These are phyloP conservation scores for Podarcis siculus DNA, from an alignment of 2,797 vertebrate genomes.

Conservation along the genomic window DNA sequence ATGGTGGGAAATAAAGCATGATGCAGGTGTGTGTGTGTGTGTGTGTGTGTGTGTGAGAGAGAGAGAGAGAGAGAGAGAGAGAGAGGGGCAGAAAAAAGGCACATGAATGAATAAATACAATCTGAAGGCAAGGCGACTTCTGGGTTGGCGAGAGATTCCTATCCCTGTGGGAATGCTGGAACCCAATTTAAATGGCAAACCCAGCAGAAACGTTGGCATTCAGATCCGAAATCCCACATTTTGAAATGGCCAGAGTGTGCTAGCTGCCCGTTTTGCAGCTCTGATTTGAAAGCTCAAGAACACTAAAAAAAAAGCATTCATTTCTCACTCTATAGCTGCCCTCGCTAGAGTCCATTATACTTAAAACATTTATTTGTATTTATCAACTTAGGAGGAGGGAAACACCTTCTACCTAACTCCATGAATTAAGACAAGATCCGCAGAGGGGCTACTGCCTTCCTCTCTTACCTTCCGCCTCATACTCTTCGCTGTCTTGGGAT, in stretches of 20 bases:
- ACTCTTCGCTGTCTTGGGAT: constrained; percentile 77
- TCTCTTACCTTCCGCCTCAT: constrained; percentile 82
- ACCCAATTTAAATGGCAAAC: background rate
- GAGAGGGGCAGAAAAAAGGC: too few relatives aligned
- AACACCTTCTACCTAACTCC: too few relatives aligned
- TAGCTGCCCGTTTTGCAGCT: background rate
- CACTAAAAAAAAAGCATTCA: too few relatives aligned
- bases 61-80: too few relatives aligned
- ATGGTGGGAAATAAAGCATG: too few relatives aligned
- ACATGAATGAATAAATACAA: background rate
- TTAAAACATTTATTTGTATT: too few relatives aligned
- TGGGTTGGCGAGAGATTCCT: background rate
- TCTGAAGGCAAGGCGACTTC: background rate
- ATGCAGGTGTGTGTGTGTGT: too few relatives aligned
- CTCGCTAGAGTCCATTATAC: too few relatives aligned
- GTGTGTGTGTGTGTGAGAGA: background rate
- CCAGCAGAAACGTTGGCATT: background rate
- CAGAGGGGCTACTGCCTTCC: background rate
- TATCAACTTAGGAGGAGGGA: background rate
- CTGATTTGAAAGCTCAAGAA: background rate
- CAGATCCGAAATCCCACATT: background rate
- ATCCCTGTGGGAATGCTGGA: background rate
- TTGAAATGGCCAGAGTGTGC: too few relatives aligned
- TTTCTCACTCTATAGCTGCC: too few relatives aligned
- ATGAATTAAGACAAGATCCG: background rate